phyloP scores from a whole-genome alignment of 2,113 vertebrate species.

The Rhombomys opimus region DNA sequence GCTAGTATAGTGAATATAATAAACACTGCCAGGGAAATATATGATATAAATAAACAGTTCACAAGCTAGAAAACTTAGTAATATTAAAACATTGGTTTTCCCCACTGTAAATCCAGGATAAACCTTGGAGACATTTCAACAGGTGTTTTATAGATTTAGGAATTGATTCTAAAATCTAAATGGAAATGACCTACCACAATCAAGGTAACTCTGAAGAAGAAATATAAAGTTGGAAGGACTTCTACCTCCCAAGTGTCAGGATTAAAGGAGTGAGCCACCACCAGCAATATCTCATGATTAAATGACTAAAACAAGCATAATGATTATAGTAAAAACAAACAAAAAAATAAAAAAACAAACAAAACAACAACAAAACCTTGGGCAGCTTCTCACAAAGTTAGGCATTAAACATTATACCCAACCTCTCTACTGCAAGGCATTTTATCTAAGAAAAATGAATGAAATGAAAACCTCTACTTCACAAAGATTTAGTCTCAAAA shows the following conservation, averaged over 20 bases:
- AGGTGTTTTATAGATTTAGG: background rate
- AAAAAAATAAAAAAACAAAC: no score
- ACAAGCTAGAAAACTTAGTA: background rate
- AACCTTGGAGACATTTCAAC: background rate
- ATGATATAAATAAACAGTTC: conserved; percentile 18
- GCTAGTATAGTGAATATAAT: background rate
- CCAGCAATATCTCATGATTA: background rate
- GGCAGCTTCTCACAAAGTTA: conserved; percentile 12
- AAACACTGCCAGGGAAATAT: conserved; percentile 14
- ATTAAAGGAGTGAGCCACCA: no score
- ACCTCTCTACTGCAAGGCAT: background rate
- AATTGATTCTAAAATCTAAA: background rate
- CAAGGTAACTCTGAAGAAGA: background rate
- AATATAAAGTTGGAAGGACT: background rate
- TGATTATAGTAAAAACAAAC: background rate
- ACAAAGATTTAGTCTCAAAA: conserved; percentile 2
- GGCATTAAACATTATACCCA: background rate
- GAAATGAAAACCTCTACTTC: background rate
- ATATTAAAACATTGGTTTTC: background rate
- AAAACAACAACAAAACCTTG: no score
- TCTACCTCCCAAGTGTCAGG: background rate
- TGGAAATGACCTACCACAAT: background rate
- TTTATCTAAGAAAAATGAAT: background rate
- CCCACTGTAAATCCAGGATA: conserved; percentile 5
- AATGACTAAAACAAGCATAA: background rate